A percentile compares a stretch with the other conserved stretches of the same genome.
Evolutionary conservation across 2,888 invertebrate species (phyloP).

Genomic region (Tenthredo mesomela): DNA sequence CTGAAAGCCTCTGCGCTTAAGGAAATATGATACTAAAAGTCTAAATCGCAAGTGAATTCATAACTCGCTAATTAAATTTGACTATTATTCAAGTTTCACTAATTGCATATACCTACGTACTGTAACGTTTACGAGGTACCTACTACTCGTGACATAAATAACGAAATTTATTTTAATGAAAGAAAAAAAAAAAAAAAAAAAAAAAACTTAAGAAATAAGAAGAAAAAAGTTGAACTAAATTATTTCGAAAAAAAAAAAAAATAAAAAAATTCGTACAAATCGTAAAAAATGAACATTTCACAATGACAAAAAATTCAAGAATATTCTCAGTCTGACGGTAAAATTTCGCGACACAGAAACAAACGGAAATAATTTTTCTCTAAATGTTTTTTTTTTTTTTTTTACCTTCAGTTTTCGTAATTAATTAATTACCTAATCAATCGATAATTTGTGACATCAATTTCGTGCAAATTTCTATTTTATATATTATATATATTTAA

Average conservation of each 20-base stretch:
- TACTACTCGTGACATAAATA: too few species aligned
- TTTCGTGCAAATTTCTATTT: not conserved
- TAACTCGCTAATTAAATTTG: constrained; percentile 3
- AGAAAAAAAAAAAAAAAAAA: not conserved
- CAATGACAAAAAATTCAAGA: not conserved
- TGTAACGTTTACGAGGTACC: not conserved
- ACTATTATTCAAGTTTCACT: constrained; percentile 3
- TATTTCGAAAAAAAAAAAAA: too few species aligned
- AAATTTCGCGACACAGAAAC: too few species aligned
- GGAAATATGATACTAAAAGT: not conserved
- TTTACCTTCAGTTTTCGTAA: not conserved
- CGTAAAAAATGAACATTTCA: not conserved
- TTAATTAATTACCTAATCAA: not conserved
- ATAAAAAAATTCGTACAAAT: not conserved
- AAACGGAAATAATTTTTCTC: not conserved
- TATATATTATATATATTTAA: too few species aligned
- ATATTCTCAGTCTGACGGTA: not conserved
- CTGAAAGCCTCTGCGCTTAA: not conserved
- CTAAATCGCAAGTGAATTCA: not conserved
- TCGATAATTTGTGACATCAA: not conserved
- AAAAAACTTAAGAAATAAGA: not conserved
- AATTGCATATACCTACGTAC: not conserved
- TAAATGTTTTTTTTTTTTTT: not conserved
- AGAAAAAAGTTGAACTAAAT: not conserved
- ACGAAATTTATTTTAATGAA: not conserved